These are phyloP conservation scores for Chloropsis hardwickii DNA, from an alignment of 2,113 vertebrate species.

Conservation along the genomic window DNA sequence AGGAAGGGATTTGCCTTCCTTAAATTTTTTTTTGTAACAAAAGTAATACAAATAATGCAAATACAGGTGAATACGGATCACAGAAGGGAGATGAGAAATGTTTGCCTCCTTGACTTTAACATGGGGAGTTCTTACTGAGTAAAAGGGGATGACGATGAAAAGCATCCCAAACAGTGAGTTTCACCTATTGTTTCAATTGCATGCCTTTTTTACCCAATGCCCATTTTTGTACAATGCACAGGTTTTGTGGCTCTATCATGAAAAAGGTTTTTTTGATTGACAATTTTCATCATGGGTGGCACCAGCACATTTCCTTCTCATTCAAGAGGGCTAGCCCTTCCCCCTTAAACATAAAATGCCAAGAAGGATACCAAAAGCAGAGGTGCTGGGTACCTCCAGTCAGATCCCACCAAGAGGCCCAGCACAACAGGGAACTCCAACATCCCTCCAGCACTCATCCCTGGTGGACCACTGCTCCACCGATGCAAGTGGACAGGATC, in stretches of 20 bases:
- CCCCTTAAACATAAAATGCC: background rate
- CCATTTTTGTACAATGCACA: background rate
- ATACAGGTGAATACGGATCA: background rate
- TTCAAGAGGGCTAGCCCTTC: background rate
- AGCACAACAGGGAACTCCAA: background rate
- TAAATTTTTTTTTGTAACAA: background rate
- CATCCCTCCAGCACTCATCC: background rate
- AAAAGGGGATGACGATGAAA: background rate
- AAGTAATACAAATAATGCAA: background rate
- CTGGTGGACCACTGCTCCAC: background rate
- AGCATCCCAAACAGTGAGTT: background rate
- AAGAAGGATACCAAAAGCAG: background rate
- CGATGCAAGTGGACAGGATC: rapidly evolving
- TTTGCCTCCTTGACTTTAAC: background rate
- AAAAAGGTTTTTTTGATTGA: background rate
- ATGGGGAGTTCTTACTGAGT: background rate
- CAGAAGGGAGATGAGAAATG: background rate
- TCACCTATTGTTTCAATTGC: background rate
- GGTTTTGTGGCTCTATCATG: background rate
- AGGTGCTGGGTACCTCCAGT: background rate
- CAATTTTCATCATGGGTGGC: rapidly evolving
- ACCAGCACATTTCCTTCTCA: background rate
- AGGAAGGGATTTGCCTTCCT: background rate
- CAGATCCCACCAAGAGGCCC: background rate
- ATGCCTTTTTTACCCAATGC: background rate